Evolutionary conservation across 2,888 invertebrate species (phyloP).

Genomic region (Lymantria dispar): DNA sequence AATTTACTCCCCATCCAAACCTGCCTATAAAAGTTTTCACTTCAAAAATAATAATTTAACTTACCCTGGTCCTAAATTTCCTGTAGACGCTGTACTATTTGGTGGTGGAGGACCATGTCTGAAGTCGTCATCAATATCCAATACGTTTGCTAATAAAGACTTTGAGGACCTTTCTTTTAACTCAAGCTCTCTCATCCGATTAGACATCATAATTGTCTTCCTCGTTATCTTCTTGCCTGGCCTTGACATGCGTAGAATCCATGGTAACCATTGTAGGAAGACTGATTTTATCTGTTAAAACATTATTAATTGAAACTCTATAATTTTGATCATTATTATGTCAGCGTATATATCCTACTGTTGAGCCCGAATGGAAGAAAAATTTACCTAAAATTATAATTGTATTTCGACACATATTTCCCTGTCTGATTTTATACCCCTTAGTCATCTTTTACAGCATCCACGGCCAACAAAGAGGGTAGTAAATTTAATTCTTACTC

Average conservation of each 20-base stretch:
- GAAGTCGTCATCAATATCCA: conserved; percentile 98
- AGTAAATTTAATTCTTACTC: no score
- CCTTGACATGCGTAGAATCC: conserved; percentile 97
- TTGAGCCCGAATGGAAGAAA: no score
- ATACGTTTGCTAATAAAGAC: conserved; percentile 95
- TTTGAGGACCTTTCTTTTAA: conserved; percentile 96
- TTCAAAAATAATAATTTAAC: conserved; percentile 17
- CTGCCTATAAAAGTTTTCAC: no score
- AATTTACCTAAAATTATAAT: no score
- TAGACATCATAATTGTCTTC: conserved; percentile 94
- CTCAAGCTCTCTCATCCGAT: conserved; percentile 95
- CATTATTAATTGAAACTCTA: not conserved
- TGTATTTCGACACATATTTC: no score
- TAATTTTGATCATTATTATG: not conserved
- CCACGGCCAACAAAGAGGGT: no score
- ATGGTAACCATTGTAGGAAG: conserved; percentile 98
- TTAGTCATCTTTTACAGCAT: no score
- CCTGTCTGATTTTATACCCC: no score
- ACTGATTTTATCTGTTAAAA: conserved; percentile 93
- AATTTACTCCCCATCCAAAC: no score
- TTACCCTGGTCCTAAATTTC: conserved; percentile 85
- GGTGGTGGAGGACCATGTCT: conserved; percentile 88
- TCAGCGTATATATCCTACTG: no score
- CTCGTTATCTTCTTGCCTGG: conserved; percentile 97
- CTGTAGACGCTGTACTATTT: conserved; percentile 82